Evolutionary conservation across 2,888 invertebrate species (phyloP).

Genomic region (Muschampia plurimacula): DNA sequence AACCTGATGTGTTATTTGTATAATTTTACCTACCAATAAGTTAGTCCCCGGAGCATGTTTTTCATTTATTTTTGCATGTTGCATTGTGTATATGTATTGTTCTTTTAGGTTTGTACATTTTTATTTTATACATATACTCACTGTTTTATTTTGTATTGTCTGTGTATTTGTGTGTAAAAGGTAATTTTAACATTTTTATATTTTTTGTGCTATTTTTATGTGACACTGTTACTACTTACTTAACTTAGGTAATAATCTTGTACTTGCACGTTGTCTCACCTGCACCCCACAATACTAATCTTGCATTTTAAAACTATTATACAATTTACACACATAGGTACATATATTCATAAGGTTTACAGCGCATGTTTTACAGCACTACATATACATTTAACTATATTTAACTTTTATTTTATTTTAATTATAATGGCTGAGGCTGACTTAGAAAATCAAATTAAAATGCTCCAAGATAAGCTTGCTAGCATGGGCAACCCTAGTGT

Average conservation of each 20-base stretch:
- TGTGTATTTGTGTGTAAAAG: too few relatives aligned
- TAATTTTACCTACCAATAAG: too few relatives aligned
- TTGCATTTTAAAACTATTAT: background rate
- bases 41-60: too few relatives aligned
- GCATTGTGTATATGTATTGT: too few relatives aligned
- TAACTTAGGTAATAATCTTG: background rate
- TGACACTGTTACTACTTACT: background rate
- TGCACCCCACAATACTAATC: background rate
- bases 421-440: background rate
- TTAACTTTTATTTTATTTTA: background rate
- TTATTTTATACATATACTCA: too few relatives aligned
- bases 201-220: background rate
- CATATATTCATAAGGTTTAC: too few relatives aligned
- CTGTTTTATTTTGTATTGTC: background rate
- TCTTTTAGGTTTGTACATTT: too few relatives aligned
- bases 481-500: background rate
- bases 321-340: too few relatives aligned
- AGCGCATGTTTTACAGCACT: too few relatives aligned
- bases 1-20: too few relatives aligned
- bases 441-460: background rate
- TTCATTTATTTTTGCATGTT: too few relatives aligned
- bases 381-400: background rate
- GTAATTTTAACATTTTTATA: background rate
- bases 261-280: background rate
- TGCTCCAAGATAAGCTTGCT: slow-evolving; percentile 1